Evolutionary conservation across 1,140 invertebrate genomes (phyloP), one percentile per base, ranked within the genome.

Genomic region (Cecropterus lyciades): DNA sequence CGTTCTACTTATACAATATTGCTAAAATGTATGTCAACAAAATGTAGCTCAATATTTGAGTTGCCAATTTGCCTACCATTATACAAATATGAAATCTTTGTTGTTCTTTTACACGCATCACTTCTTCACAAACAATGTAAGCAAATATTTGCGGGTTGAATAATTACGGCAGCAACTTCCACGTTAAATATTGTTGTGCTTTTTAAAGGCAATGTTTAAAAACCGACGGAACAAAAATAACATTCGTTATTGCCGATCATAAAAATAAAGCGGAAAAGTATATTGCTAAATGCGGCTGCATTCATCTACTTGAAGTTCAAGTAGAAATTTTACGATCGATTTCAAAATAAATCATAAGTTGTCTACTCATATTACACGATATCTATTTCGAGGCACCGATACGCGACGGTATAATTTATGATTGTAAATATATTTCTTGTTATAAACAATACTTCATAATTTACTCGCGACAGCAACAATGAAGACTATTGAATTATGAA

Each of bases 251-350:
- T 79, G 55, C 60, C 17, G 48, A 53, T 60, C 59, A 80, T 84
- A 81, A 75, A 70, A 81, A 83, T 81, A 86, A 82, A 86, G 70
- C 73, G 59, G 69, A 67, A 67, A 65, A 73, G 68, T 81, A 82
- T 88, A 86, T 79, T 77, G 75, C 72, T 49, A 53, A 70, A 67
- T 60, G 64, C 72, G 69, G 43, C 63, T 65, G 70, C 64, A 69
- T 68, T 52, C 69, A 60, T 70, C 62, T 59, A 64, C 55, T 70
- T 75, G 69, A 67, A 66, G 56, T 66, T 57, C 53, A 56, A 76
- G 66, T 69, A 48, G 48, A 51, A 27, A n/a, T 53, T 82, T 86
- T 80, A 80, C 65, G 73, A 77, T 76, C 56, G 75, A 76, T 73
- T 64, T 67, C 55, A 57, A 63, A 37, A 77, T 57, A 70, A 74